Percentiles rank a stretch among this genome's conserved stretches.
Conservation (phyloP, 2,888 invertebrate genomes). For the Beris chalybata region DNA sequence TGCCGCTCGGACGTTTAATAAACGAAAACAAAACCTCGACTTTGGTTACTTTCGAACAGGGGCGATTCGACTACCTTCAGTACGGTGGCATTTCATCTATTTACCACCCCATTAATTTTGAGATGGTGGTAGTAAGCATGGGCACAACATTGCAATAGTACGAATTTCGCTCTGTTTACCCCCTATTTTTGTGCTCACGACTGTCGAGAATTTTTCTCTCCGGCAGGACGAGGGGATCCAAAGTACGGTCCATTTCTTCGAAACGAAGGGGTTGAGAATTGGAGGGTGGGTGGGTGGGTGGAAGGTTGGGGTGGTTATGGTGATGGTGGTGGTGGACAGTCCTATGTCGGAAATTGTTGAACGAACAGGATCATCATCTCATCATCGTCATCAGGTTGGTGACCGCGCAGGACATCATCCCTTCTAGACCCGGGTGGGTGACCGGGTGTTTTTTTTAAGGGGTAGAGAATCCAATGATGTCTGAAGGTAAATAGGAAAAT, state of each 20-base stretch:
- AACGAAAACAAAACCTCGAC: too few relatives aligned
- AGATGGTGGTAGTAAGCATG: too few relatives aligned
- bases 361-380: background rate
- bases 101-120: too few relatives aligned
- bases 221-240: background rate
- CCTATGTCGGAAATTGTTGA: conserved; percentile 5
- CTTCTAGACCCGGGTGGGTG: background rate
- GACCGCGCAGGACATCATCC: conserved; percentile 23
- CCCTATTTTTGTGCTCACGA: background rate
- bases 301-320: conserved; percentile 12
- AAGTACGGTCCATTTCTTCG: too few relatives aligned
- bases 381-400: conserved; percentile 32
- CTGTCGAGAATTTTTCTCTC: conserved; percentile 18
- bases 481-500: background rate
- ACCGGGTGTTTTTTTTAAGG: conserved; percentile 13
- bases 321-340: conserved; percentile 1
- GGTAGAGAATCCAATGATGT: background rate
- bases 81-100: too few relatives aligned
- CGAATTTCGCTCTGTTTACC: conserved; percentile 9
- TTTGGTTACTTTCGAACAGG: too few relatives aligned
- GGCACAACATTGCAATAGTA: too few relatives aligned
- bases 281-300: conserved; percentile 4
- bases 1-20: too few relatives aligned
- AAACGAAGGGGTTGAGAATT: too few relatives aligned
- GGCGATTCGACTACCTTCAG: too few relatives aligned